Evolutionary conservation across 2,113 vertebrate genomes (phyloP), one percentile per base, ranked within the genome.

Genomic region (Gadus macrocephalus): DNA sequence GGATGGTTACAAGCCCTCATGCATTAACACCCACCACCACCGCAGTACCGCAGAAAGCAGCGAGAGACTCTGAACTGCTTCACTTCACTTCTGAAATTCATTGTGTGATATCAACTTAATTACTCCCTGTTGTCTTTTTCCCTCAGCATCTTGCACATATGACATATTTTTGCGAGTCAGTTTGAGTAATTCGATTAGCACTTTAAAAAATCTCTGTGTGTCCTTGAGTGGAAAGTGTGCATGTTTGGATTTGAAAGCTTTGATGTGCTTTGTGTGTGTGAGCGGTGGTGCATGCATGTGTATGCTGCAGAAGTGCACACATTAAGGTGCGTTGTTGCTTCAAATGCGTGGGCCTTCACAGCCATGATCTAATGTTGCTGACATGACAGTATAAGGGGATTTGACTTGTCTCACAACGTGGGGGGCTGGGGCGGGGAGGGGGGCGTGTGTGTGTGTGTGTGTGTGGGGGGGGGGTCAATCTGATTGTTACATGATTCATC

Each of bases 331-430:
- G n/a, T 58, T 58, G 55, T 58, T 14, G 5, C n/a, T 58, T 58
- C 55, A 17, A 58, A 58, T 58, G 55, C n/a, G 16, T 58, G 55
- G 55, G 55, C 55, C 55, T 17, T 6, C 6, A 16, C 15, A 58
- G 65, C 35, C 19, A 73, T 79, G 71, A 78, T 72, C 75, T 76
- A 76, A 78, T 72, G 69, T 70, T 73, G 73, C 62, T 71, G 74
- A 75, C 79, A 70, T 66, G 62, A 80, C 70, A 68, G 76, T 83
- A 67, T 64, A 71, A 83, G 73, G 75, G 78, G 80, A 79, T 84
- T 83, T 69, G 63, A 62, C 66, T 25, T 84, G 78, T 78, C 78
- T 81, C 68, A 82, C 76, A 83, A 72, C 75, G 73, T 66, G 70
- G 63, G 75, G 71, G 62, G 74, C 61, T 20, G 20, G 20, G 20